Evolutionary conservation across 2,797 vertebrate genomes (phyloP).

Genomic region (Onychomys torridus): DNA sequence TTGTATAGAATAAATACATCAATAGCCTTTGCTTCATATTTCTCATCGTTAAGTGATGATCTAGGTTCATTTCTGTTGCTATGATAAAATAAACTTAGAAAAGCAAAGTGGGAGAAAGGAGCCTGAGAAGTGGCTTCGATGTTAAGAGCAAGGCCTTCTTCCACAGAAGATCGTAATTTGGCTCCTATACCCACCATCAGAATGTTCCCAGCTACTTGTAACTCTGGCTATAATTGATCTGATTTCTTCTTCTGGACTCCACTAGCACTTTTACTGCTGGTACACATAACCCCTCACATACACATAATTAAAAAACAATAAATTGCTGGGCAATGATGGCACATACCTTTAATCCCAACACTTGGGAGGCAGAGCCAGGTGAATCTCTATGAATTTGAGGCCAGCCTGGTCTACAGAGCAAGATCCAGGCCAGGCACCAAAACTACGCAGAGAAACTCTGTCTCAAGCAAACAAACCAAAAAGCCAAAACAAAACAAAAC

Average conservation of each 20-base stretch:
- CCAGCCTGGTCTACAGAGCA: too few relatives aligned
- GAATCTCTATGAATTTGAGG: too few relatives aligned
- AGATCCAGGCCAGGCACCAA: too few relatives aligned
- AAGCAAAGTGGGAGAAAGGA: neutral
- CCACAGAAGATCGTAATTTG: neutral
- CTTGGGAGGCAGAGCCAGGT: too few relatives aligned
- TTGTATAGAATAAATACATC: neutral
- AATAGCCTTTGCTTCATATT: neutral
- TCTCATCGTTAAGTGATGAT: neutral
- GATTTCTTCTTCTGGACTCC: neutral
- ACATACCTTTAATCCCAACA: too few relatives aligned
- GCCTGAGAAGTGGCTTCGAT: neutral
- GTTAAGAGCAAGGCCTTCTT: neutral
- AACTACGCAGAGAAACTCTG: too few relatives aligned
- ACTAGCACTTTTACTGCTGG: neutral
- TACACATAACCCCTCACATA: neutral
- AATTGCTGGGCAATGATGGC: too few relatives aligned
- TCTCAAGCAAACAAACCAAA: too few relatives aligned
- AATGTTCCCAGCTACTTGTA: neutral
- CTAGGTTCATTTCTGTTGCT: neutral
- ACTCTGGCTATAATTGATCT: neutral
- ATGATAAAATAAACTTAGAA: neutral
- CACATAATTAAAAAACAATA: neutral
- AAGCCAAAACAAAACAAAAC: too few relatives aligned
- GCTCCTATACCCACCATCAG: neutral